Evolutionary conservation across 2,888 invertebrate species (phyloP).

Genomic region (Pachycephus smyrnensis): DNA sequence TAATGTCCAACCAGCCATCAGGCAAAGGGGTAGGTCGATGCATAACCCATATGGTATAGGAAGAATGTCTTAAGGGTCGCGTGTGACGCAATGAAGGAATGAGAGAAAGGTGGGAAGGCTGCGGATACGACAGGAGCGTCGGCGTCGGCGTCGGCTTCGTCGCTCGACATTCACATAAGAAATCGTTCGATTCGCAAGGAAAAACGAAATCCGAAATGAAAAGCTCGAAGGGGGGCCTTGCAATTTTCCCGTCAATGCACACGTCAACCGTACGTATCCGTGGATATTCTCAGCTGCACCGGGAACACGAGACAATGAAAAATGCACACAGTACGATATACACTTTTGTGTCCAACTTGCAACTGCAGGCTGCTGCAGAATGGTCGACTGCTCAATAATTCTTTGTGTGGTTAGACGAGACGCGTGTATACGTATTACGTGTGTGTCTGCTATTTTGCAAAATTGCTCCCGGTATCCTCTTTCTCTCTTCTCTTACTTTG

Average conservation of each 20-base stretch:
- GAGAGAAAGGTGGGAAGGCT: background rate
- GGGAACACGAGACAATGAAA: conserved; percentile 36
- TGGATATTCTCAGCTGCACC: conserved; percentile 4
- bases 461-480: conserved; percentile 4
- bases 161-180: background rate
- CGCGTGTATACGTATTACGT: conserved; percentile 17
- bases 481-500: too few species aligned
- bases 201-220: conserved; percentile 6
- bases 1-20: background rate
- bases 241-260: conserved; percentile 57
- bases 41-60: background rate
- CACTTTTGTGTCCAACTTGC: conserved; percentile 29
- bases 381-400: conserved; percentile 35
- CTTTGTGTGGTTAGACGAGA: conserved; percentile 34
- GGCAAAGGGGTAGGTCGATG: background rate
- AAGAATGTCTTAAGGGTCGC: background rate
- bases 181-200: background rate
- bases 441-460: conserved; percentile 4
- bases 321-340: conserved; percentile 35
- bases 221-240: conserved; percentile 25
- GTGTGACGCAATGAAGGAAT: background rate
- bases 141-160: background rate
- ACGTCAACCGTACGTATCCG: conserved; percentile 35
- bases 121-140: background rate
- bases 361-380: conserved; percentile 23